These are phyloP conservation scores for Acanthornis magna DNA, from an alignment of 2,797 vertebrate species.

Conservation along the genomic window DNA sequence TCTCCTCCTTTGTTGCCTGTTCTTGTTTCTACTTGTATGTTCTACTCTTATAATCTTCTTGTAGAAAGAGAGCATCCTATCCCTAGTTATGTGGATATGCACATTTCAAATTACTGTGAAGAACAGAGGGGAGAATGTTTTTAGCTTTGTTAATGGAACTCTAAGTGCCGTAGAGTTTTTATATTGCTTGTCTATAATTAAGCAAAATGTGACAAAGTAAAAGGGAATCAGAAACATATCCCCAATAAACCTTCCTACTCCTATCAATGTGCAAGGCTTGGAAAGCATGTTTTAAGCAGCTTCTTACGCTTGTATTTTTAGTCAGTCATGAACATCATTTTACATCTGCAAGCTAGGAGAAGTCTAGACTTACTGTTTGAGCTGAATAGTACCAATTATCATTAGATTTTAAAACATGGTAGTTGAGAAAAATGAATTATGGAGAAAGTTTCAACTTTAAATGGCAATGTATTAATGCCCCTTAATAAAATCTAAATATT, in stretches of 20 bases:
- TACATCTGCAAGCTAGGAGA: background rate
- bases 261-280: background rate
- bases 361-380: background rate
- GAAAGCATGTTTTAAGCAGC: background rate
- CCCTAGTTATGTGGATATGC: background rate
- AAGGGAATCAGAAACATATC: background rate
- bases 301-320: background rate
- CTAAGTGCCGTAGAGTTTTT: background rate
- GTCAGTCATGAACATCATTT: background rate
- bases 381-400: background rate
- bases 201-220: background rate
- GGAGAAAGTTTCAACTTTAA: background rate
- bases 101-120: background rate
- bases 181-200: background rate
- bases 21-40: background rate
- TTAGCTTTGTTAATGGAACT: background rate
- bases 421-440: background rate
- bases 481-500: background rate
- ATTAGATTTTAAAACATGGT: background rate
- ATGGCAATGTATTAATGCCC: background rate
- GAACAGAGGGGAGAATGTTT: background rate
- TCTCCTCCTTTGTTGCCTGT: background rate
- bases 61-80: background rate
- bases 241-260: background rate
- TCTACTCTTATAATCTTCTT: background rate